Evolutionary conservation across 2,797 vertebrate genomes (phyloP), one percentile per base, ranked within the genome.

Genomic region (Myoxocephalus aenaeus): DNA sequence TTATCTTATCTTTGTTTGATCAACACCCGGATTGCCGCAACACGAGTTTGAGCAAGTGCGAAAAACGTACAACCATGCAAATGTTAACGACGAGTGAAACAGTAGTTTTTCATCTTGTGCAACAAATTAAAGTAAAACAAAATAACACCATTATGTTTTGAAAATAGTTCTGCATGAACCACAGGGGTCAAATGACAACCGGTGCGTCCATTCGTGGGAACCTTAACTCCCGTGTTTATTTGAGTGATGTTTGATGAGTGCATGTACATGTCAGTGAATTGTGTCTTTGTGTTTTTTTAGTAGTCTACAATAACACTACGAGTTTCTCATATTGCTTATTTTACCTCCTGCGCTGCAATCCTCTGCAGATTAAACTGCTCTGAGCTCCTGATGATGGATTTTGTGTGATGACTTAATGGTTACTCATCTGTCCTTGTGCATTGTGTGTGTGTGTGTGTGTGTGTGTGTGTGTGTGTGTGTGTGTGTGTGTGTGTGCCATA

Each of bases 351-450:
- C 11, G 12, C 11, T 6, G 2, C 66, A 77, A 83, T 75, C 29
- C 50, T 22, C 53, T 17, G 15, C 38, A 74, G 69, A 83, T 83
- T 73, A 75, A 61, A 79, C 36, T 3, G 34, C 11, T 36, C 17
- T 50, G 53, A 80, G 79, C 62, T 58, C 14, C 38, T 5, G 0
- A 38, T 82, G 48, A 77, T 75, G 50, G 63, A 84, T 84, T 77
- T 77, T 50, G 1, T 48, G 20, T 46, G 29, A 22, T 0, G 12
- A 14, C 69, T 46, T 13, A 18, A 7, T n/a, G n/a, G 18, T 65
- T 56, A 3, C 13, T 36, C 13, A 20, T 57, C 4, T 2, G 18
- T 46, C 18, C 44, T 27, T 1, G 22, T 20, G 15, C 4, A 34
- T 27, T 27, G 15, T 62, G 54, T 62, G 7, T 15, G 36, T 18